A percentile compares a stretch with the other conserved stretches of the same genome.
Evolutionary conservation across 2,797 vertebrate genomes (phyloP).

Genomic region (Otolemur crassicaudatus): DNA sequence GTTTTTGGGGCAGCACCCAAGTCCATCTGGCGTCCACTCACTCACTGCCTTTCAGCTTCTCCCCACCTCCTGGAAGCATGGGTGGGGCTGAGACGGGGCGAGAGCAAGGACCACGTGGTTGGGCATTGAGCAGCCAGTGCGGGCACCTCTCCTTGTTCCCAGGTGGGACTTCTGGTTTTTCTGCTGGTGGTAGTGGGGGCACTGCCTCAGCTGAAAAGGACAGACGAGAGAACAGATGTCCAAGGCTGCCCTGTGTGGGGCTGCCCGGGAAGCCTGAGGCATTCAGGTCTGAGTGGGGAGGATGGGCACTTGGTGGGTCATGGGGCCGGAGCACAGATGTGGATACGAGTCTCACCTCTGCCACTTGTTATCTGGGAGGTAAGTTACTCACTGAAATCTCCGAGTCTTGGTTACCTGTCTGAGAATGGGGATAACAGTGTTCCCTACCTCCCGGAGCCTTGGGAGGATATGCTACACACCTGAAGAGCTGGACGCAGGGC

Average conservation of each 20-base stretch:
- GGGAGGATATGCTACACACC: neutral
- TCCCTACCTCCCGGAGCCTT: neutral
- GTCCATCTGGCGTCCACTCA: neutral
- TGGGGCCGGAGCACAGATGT: neutral
- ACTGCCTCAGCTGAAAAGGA: neutral
- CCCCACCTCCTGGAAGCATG: neutral
- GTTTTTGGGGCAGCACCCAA: neutral
- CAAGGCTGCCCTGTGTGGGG: neutral
- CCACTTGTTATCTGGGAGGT: neutral
- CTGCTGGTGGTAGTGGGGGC: neutral
- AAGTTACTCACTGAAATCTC: neutral
- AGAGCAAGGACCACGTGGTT: rapidly evolving
- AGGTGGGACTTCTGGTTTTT: neutral
- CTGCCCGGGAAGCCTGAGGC: neutral
- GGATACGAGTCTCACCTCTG: neutral
- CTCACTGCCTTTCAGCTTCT: neutral
- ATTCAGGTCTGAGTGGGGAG: neutral
- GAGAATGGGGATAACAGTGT: neutral
- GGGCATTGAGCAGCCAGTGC: too few species aligned
- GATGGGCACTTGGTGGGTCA: neutral
- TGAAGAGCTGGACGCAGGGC: neutral
- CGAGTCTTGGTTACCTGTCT: neutral
- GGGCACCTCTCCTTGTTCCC: neutral
- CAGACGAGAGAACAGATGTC: neutral
- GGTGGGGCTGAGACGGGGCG: neutral